These are phyloP conservation scores for Lasioglossum lativentre DNA, from an alignment of 2,888 invertebrate genomes.

Conservation along the genomic window DNA sequence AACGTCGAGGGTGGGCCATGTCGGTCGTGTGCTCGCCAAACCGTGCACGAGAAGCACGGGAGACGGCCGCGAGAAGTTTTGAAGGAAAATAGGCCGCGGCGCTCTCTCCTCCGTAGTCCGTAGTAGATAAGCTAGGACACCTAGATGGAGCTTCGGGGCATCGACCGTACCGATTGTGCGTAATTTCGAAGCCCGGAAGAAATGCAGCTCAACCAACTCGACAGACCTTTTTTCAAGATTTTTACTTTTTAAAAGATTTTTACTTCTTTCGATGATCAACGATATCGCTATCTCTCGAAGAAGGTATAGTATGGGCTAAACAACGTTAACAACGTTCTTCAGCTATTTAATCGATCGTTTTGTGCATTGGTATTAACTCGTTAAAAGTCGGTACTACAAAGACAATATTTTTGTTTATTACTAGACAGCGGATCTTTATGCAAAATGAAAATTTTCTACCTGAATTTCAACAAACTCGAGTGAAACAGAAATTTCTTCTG, in stretches of 20 bases:
- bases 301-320: neutral
- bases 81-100: slow-evolving; percentile 27
- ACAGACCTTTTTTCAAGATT: neutral
- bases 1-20: slow-evolving; percentile 71
- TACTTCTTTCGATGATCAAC: no score
- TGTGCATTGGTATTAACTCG: neutral
- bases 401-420: no score
- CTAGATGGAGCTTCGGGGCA: slow-evolving; percentile 4
- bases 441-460: no score
- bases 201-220: neutral
- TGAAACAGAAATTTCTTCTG: no score
- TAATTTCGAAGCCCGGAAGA: slow-evolving; percentile 17
- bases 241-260: neutral
- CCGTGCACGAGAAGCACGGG: slow-evolving; percentile 48
- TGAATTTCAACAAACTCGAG: no score
- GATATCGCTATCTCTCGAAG: neutral
- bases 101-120: slow-evolving; percentile 14
- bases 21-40: slow-evolving; percentile 60
- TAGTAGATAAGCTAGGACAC: slow-evolving; percentile 35
- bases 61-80: slow-evolving; percentile 29
- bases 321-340: neutral
- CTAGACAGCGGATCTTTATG: no score
- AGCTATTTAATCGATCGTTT: neutral
- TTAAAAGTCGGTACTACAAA: neutral
- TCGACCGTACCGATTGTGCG: slow-evolving; percentile 45